Evolutionary conservation across 2,888 invertebrate species (phyloP), one percentile per base, ranked within the genome.

Genomic region (Acronicta aceris): DNA sequence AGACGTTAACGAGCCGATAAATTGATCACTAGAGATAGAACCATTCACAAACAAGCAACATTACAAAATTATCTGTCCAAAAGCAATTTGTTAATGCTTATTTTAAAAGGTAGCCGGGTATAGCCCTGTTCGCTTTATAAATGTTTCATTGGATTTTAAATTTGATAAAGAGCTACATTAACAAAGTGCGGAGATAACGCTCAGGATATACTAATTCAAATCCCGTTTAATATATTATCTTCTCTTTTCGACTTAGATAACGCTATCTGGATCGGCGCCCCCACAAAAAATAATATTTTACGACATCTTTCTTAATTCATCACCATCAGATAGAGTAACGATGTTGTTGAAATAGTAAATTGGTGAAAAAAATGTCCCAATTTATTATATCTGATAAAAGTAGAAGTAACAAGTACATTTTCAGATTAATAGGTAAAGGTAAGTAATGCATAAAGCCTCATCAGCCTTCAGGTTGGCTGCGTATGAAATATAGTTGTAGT

Each of bases 1-100:
- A 89, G 84, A 69, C 78, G 78, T 86, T 92, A 93, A 93, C 89
- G 89, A 93, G 88, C 86, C 86, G 88, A 92, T 91, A 89, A 93
- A 91, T 90, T 89, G 90, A 90, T 90, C 88, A 85, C 85, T 83
- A 84, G 76, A 89, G 90, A 92, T 91, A 89, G 88, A 84, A 78
- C 84, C 84, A 86, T 89, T 89, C 86, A 90, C 88, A 88, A 89
- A 89, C 86, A 88, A 85, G 85, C 79, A 81, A 87, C 86, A 87
- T 91, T 87, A 92, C 90, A 90, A 88, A 91, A 89, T 90, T 91
- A 87, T 88, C 85, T 89, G 84, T 82, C 83, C 81, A 76, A 82
- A 78, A 87, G 88, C 85, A 89, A 92, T 93, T 92, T 93, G 91
- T 93, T 87, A 84, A 85, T 87, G 76, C 83, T 85, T 79, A 83